Evolutionary conservation across 2,888 invertebrate species (phyloP).

Genomic region (Diarsia mendica): DNA sequence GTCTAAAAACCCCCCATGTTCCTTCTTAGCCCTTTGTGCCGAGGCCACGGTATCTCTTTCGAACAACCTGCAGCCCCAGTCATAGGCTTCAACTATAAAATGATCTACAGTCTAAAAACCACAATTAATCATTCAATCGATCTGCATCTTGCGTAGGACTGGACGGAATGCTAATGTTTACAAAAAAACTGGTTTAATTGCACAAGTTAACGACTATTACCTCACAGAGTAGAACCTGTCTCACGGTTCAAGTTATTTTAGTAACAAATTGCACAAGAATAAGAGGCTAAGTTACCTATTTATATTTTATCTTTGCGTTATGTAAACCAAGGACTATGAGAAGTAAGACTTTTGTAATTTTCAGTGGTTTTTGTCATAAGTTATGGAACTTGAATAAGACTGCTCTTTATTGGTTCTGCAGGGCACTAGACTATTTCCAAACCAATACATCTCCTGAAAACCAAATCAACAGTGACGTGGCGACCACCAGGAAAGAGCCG

Average conservation of each 20-base stretch:
- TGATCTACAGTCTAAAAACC: background rate
- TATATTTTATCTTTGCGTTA: background rate
- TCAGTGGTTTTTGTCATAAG: background rate
- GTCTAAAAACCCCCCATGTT: no score
- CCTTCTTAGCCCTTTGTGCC: no score
- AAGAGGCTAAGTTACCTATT: background rate
- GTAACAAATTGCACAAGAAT: conserved; percentile 16
- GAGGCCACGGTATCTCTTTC: no score
- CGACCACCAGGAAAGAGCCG: no score
- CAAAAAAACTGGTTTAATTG: conserved; percentile 37
- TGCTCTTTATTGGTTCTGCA: background rate
- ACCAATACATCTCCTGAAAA: no score
- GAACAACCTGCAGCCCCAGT: no score
- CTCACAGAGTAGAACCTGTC: conserved; percentile 33
- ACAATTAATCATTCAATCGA: background rate
- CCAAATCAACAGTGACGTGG: no score
- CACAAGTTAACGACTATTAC: conserved; percentile 30
- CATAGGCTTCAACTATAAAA: no score
- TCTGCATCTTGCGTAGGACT: conserved; percentile 3
- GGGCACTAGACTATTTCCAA: no score
- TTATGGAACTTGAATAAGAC: background rate
- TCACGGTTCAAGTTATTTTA: conserved; percentile 24
- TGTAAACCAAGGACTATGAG: background rate
- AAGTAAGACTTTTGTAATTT: background rate
- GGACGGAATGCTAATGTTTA: conserved; percentile 4